Conservation (phyloP, 2,888 invertebrate genomes). For the Archips crataeganus region DNA sequence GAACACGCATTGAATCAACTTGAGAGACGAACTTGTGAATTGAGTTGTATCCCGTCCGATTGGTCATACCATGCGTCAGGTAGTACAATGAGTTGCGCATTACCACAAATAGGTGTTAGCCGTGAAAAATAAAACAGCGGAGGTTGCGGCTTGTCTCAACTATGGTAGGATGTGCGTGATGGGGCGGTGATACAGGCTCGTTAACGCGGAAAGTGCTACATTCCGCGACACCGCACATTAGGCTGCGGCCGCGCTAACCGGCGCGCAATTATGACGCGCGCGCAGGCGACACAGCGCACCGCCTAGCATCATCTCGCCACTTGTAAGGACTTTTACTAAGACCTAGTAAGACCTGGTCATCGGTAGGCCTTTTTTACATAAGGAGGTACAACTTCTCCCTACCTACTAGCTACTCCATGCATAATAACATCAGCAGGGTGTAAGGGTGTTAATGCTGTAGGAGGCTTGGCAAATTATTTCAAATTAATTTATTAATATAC, state of each 20-base stretch:
- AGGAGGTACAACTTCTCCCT: not conserved
- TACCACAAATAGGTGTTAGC: conserved; percentile 76
- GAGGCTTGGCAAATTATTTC: not conserved
- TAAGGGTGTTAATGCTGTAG: not conserved
- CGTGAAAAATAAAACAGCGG: conserved; percentile 68
- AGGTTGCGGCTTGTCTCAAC: conserved; percentile 64
- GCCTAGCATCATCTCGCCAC: conserved; percentile 21
- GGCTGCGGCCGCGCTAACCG: conserved; percentile 57
- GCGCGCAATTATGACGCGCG: conserved; percentile 65
- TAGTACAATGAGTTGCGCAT: conserved; percentile 68
- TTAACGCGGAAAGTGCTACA: conserved; percentile 75
- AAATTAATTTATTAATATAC: not conserved
- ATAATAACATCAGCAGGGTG: not conserved
- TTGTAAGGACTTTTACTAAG: conserved; percentile 37
- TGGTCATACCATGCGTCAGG: conserved; percentile 60
- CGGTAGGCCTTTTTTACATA: not conserved
- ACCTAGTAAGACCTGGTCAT: conserved; percentile 1
- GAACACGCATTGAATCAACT: not conserved
- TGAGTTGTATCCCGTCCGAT: conserved; percentile 17
- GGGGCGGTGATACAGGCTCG: conserved; percentile 65
- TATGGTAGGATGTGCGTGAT: conserved; percentile 56
- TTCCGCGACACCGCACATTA: conserved; percentile 77
- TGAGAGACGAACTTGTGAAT: not conserved
- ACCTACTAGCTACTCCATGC: not conserved
- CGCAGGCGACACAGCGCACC: conserved; percentile 27